Conservation (phyloP, 2,888 invertebrate species). For the Pachliopta kotzebuea region DNA sequence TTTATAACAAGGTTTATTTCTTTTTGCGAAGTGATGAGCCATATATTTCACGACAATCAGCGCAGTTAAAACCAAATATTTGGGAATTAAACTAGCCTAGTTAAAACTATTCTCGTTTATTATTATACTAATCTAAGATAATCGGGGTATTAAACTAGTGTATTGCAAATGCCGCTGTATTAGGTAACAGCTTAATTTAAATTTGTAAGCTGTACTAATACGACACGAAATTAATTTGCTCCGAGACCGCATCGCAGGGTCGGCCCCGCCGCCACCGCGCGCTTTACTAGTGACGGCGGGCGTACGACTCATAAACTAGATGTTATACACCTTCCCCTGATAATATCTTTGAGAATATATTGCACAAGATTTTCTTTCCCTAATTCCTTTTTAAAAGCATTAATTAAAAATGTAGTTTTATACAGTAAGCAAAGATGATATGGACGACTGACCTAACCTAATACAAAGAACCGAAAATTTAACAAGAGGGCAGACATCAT, state of each 20-base stretch:
- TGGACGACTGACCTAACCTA: no score
- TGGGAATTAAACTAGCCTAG: no score
- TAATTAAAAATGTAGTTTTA: neutral
- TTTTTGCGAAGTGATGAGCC: no score
- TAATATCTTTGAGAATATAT: slow-evolving; percentile 11
- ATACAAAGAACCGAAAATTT: no score
- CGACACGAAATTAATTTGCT: slow-evolving; percentile 26
- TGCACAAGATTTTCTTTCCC: neutral
- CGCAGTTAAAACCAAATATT: no score
- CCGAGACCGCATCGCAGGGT: slow-evolving; percentile 10
- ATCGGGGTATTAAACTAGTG: slow-evolving; percentile 3
- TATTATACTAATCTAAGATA: slow-evolving; percentile 4
- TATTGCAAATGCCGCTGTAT: slow-evolving; percentile 14
- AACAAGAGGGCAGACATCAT: no score
- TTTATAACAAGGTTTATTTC: no score
- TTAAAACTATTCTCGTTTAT: neutral
- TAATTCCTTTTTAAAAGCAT: neutral
- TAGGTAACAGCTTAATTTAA: slow-evolving; percentile 22
- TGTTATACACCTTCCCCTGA: slow-evolving; percentile 7
- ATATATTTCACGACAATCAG: no score
- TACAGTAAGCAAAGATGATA: neutral
- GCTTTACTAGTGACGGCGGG: slow-evolving; percentile 18
- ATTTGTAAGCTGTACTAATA: slow-evolving; percentile 27
- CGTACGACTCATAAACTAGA: slow-evolving; percentile 24
- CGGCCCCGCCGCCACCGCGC: slow-evolving; percentile 5